A percentile compares a stretch with the other conserved stretches of the same genome.
Conservation (phyloP, 2,888 invertebrate species). For the Drosophila austrosaltans region DNA sequence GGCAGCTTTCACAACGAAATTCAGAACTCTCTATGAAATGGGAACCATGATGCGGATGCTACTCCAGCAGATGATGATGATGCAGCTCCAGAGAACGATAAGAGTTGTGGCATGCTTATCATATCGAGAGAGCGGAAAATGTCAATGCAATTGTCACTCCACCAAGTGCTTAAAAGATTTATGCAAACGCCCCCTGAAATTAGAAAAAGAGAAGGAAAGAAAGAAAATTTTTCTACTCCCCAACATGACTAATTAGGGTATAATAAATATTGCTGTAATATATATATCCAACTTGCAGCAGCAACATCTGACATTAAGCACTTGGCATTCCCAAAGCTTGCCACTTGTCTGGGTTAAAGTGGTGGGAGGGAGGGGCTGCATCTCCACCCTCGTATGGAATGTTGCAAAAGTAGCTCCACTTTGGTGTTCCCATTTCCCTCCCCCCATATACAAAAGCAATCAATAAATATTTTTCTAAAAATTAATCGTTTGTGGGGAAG, state of each 20-base stretch:
- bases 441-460: conserved; percentile 45
- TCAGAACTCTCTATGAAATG: conserved; percentile 27
- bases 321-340: conserved; percentile 39
- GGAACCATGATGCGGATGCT: conserved; percentile 23
- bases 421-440: conserved; percentile 33
- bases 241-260: conserved; percentile 66
- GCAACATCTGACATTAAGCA: conserved; percentile 25
- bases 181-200: conserved; percentile 33
- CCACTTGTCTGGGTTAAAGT: conserved; percentile 48
- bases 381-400: conserved; percentile 52
- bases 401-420: conserved; percentile 41
- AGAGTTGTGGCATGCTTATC: conserved; percentile 38
- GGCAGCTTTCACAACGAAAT: conserved; percentile 65
- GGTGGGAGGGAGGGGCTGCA: conserved; percentile 18
- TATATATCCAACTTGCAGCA: conserved; percentile 11
- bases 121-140: conserved; percentile 21
- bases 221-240: conserved; percentile 1
- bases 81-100: conserved; percentile 41
- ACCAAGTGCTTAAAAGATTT: conserved; percentile 27
- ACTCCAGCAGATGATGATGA: conserved; percentile 4
- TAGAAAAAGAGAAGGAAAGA: neutral
- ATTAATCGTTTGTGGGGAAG: conserved; percentile 45
- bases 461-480: conserved; percentile 62
- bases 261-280: conserved; percentile 42
- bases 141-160: conserved; percentile 48